Percentiles rank a stretch among this genome's conserved stretches.
These are phyloP conservation scores for Siphamia tubifer DNA, from an alignment of 2,113 vertebrate species.

Conservation along the genomic window DNA sequence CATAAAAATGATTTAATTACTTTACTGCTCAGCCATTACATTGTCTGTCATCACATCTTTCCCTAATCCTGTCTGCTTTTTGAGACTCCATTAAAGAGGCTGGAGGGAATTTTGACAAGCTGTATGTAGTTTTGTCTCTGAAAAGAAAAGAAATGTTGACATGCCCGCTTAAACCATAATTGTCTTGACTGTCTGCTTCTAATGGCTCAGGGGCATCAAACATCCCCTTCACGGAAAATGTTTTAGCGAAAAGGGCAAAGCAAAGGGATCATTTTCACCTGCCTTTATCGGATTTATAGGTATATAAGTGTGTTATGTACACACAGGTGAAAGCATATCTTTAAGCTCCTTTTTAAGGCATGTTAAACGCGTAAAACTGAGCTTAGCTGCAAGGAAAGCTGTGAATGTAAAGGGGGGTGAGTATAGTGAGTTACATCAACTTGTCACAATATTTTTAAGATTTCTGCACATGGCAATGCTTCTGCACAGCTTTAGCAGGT, in stretches of 20 bases:
- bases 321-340: constrained; percentile 21
- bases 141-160: constrained; percentile 25
- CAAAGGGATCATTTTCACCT: constrained; percentile 24
- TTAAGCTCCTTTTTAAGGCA: constrained; percentile 18
- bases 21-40: background rate
- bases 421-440: constrained; percentile 3
- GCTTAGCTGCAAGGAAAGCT: constrained; percentile 17
- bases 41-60: constrained; percentile 22
- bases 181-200: constrained; percentile 35
- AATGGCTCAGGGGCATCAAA: constrained; percentile 20
- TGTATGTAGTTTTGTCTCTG: constrained; percentile 13
- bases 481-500: constrained; percentile 19
- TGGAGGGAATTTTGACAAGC: constrained; percentile 19
- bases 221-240: background rate
- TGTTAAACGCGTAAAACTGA: constrained; percentile 44
- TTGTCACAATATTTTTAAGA: constrained; percentile 29
- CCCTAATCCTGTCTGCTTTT: constrained; percentile 24
- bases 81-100: constrained; percentile 10
- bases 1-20: constrained; percentile 24
- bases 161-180: constrained; percentile 41
- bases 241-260: background rate
- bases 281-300: constrained; percentile 13
- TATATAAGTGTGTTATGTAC: background rate
- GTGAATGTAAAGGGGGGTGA: background rate
- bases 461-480: background rate